Evolutionary conservation across 2,113 vertebrate genomes (phyloP).

Genomic region (Plecotus auritus): DNA sequence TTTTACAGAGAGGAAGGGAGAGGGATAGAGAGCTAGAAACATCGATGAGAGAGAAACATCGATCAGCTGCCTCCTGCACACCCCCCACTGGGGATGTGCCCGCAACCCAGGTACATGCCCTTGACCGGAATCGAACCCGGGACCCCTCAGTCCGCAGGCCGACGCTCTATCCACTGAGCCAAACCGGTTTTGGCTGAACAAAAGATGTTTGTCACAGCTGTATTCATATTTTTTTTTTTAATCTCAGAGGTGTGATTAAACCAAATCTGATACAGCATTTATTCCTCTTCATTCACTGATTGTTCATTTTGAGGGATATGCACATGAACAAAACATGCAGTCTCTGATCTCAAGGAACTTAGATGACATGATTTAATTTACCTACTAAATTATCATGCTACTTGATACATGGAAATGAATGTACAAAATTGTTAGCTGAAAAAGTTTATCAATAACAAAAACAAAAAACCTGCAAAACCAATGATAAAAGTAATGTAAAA

Average conservation of each 20-base stretch:
- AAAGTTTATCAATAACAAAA: background rate
- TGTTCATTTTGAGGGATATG: background rate
- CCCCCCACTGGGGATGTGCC: too few relatives aligned
- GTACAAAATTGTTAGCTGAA: background rate
- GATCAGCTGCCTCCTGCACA: too few relatives aligned
- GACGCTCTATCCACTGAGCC: too few relatives aligned
- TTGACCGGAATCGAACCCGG: too few relatives aligned
- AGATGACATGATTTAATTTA: constrained; percentile 10
- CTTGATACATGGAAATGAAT: background rate
- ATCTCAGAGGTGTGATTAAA: constrained; percentile 31
- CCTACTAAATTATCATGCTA: background rate
- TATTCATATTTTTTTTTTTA: background rate
- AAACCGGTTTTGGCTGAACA: too few relatives aligned
- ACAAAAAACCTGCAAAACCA: background rate
- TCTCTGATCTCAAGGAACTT: background rate
- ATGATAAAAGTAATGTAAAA: constrained; percentile 22
- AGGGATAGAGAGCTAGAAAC: too few relatives aligned
- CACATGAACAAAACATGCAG: background rate
- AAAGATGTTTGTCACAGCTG: background rate
- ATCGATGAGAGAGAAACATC: too few relatives aligned
- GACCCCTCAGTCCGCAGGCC: too few relatives aligned
- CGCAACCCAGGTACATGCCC: too few relatives aligned
- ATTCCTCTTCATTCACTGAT: background rate
- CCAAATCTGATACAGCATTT: background rate
- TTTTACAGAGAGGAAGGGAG: too few relatives aligned